Conservation (phyloP, 2,113 vertebrate genomes). For the Aspidoscelis tigris region DNA sequence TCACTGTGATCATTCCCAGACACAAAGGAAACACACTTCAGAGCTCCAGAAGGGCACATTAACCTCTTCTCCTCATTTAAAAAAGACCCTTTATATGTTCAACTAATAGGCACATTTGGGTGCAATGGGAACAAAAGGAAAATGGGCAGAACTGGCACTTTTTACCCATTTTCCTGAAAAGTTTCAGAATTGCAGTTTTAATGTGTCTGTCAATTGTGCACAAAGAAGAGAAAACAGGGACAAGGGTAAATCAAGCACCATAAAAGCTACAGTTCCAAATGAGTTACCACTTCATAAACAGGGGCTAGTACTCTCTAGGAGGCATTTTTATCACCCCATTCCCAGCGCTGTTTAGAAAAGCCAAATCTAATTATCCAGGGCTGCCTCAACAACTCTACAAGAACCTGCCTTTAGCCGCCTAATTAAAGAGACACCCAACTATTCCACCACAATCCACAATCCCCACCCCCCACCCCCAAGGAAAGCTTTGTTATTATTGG, state of each 20-base stretch:
- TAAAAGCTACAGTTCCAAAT: neutral
- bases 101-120: constrained; percentile 41
- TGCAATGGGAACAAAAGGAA: constrained; percentile 34
- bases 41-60: constrained; percentile 38
- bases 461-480: neutral
- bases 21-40: constrained; percentile 54
- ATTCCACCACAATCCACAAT: constrained; percentile 30
- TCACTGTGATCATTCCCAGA: constrained; percentile 28
- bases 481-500: too few species aligned
- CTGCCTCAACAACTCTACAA: neutral
- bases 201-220: neutral
- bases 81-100: constrained; percentile 45
- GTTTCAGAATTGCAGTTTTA: constrained; percentile 42
- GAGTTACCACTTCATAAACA: neutral
- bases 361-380: constrained; percentile 5
- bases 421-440: constrained; percentile 5
- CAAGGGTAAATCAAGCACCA: neutral
- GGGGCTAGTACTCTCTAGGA: neutral
- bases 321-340: neutral
- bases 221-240: constrained; percentile 46
- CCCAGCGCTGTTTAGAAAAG: accelerated
- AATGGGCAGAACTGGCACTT: constrained; percentile 29
- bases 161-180: constrained; percentile 37
- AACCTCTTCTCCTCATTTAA: constrained; percentile 32
- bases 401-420: constrained; percentile 19